These are phyloP conservation scores for Percina caprodes DNA, from an alignment of 2,113 vertebrate genomes.

Conservation along the genomic window DNA sequence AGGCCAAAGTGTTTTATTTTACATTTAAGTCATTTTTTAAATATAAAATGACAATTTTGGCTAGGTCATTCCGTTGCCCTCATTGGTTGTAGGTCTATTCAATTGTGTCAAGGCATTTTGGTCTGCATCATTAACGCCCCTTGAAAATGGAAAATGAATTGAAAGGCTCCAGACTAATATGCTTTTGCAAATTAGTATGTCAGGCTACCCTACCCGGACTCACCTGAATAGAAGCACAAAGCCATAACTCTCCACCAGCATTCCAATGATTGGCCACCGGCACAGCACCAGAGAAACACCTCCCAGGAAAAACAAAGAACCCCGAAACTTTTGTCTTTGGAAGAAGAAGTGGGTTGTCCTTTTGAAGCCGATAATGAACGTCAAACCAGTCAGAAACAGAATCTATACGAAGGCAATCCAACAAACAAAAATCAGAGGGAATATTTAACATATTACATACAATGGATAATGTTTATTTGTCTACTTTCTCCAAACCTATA, in stretches of 20 bases:
- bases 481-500: background rate
- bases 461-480: background rate
- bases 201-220: background rate
- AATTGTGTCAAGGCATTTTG: too few species aligned
- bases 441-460: background rate
- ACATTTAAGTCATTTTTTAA: too few species aligned
- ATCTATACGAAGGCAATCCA: constrained; percentile 77
- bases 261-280: constrained; percentile 90
- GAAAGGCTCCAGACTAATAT: too few species aligned
- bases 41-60: too few species aligned
- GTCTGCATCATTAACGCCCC: too few species aligned
- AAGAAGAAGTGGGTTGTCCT: constrained; percentile 91
- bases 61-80: too few species aligned
- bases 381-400: constrained; percentile 88
- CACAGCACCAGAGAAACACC: constrained; percentile 88
- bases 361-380: constrained; percentile 88
- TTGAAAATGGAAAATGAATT: too few species aligned
- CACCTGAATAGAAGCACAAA: constrained; percentile 91
- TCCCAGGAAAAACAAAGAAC: constrained; percentile 90
- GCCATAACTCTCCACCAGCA: constrained; percentile 90
- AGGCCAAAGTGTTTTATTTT: too few species aligned
- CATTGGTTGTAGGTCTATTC: too few species aligned
- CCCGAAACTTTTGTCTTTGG: constrained; percentile 89
- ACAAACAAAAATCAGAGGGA: background rate
- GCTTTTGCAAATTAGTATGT: too few species aligned